Conservation (phyloP, 2,888 invertebrate genomes). For the Druceiella hillmani region DNA sequence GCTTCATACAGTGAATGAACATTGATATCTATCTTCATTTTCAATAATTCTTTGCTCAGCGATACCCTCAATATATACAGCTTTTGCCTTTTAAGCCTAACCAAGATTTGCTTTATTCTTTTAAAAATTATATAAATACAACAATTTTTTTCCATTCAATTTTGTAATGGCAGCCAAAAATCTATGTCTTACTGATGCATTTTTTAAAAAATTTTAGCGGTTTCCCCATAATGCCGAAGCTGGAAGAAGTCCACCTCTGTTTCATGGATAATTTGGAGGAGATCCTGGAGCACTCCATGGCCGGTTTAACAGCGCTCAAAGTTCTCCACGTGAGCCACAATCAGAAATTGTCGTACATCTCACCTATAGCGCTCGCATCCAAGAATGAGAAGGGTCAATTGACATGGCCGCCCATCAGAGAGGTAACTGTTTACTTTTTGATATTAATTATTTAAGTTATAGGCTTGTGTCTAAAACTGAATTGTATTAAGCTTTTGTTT, state of each 20-base stretch:
- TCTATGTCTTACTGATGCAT: too few relatives aligned
- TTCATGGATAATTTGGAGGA: conserved; percentile 55
- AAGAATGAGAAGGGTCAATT: conserved; percentile 46
- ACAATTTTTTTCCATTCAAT: too few relatives aligned
- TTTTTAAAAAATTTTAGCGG: too few relatives aligned
- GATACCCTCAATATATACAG: too few relatives aligned
- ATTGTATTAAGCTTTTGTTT: neutral
- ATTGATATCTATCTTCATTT: too few relatives aligned
- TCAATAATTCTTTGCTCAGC: too few relatives aligned
- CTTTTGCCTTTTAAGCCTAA: too few relatives aligned
- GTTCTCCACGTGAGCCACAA: conserved; percentile 61
- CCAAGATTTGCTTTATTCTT: too few relatives aligned
- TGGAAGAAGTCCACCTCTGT: conserved; percentile 63
- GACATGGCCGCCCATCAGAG: conserved; percentile 64
- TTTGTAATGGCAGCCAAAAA: too few relatives aligned
- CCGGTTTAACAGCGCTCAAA: conserved; percentile 44
- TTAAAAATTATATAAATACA: too few relatives aligned
- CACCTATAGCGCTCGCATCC: conserved; percentile 55
- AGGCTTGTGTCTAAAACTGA: conserved; percentile 7
- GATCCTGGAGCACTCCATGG: conserved; percentile 49
- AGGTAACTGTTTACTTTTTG: conserved; percentile 38
- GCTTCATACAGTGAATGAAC: too few relatives aligned
- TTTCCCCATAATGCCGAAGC: conserved; percentile 57
- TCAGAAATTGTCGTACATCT: conserved; percentile 52
- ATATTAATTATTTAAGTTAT: conserved; percentile 9